These are phyloP conservation scores for Leptestheria dahalacensis DNA, from an alignment of 1,140 invertebrate genomes.

Conservation along the genomic window DNA sequence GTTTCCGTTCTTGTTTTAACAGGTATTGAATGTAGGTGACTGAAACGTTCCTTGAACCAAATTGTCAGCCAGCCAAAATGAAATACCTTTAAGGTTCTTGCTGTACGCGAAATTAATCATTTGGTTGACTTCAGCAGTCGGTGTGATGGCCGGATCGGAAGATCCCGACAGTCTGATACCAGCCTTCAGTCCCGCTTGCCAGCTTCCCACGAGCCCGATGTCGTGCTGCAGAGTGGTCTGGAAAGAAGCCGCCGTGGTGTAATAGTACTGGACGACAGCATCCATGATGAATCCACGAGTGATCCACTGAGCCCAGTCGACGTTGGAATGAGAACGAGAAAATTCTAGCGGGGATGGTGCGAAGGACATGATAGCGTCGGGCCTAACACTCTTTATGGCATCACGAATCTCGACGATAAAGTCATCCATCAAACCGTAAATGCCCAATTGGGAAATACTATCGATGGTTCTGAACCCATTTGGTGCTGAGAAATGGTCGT, in stretches of 20 bases:
- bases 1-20: too few species aligned
- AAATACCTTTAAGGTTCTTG: conserved; percentile 12
- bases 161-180: conserved; percentile 12
- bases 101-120: conserved; percentile 13
- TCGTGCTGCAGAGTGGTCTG: conserved; percentile 6
- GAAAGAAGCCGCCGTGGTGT: conserved; percentile 8
- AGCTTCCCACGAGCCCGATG: conserved; percentile 6
- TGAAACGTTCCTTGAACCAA: conserved; percentile 5
- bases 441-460: neutral
- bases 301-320: conserved; percentile 15
- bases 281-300: conserved; percentile 6
- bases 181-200: conserved; percentile 3
- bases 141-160: conserved; percentile 2
- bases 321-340: conserved; percentile 7
- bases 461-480: conserved; percentile 12
- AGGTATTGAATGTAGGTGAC: neutral
- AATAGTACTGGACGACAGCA: conserved; percentile 11
- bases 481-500: conserved; percentile 12
- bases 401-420: conserved; percentile 3
- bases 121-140: conserved; percentile 9
- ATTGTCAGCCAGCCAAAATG: conserved; percentile 13
- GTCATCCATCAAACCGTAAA: conserved; percentile 9
- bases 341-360: conserved; percentile 10
- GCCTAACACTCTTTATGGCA: neutral
- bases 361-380: conserved; percentile 6